Evolutionary conservation across 2,797 vertebrate species (phyloP).

Genomic region (Schizothorax lantsangensis): DNA sequence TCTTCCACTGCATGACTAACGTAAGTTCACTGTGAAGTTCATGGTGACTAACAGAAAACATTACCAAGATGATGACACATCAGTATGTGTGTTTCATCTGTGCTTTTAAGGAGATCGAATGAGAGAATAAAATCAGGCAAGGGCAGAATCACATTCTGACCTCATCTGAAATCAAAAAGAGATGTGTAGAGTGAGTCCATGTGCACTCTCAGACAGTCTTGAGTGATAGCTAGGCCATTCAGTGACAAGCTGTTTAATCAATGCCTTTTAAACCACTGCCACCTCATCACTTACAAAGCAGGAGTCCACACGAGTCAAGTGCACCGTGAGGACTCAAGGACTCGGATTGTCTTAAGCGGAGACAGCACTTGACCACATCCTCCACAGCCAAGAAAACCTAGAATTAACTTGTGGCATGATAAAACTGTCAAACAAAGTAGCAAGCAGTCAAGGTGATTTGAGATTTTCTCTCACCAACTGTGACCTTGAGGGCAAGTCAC

Average conservation of each 20-base stretch:
- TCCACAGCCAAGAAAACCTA: background rate
- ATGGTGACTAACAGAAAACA: background rate
- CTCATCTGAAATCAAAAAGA: slow-evolving; percentile 36
- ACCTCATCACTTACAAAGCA: slow-evolving; percentile 56
- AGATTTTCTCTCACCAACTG: slow-evolving; percentile 9
- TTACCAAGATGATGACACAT: slow-evolving; percentile 1
- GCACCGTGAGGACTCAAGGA: slow-evolving; percentile 31
- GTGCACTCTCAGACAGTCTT: slow-evolving; percentile 20
- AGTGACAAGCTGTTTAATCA: slow-evolving; percentile 60
- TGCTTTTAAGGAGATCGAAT: slow-evolving; percentile 32
- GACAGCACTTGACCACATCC: slow-evolving; percentile 8
- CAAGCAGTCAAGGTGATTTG: slow-evolving; percentile 45
- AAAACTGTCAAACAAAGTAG: slow-evolving; percentile 23
- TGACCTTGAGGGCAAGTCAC: slow-evolving; percentile 46
- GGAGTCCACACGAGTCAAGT: slow-evolving; percentile 41
- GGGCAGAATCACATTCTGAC: slow-evolving; percentile 15
- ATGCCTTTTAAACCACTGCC: slow-evolving; percentile 59
- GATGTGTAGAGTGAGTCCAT: slow-evolving; percentile 15
- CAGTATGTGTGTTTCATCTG: background rate
- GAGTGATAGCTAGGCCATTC: slow-evolving; percentile 52
- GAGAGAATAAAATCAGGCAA: slow-evolving; percentile 21
- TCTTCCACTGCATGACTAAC: background rate
- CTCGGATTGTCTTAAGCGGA: slow-evolving; percentile 29
- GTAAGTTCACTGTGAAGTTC: background rate
- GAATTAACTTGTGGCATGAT: slow-evolving; percentile 13